Evolutionary conservation across 2,113 vertebrate genomes (phyloP).

Genomic region (Mormyrus iriodes): DNA sequence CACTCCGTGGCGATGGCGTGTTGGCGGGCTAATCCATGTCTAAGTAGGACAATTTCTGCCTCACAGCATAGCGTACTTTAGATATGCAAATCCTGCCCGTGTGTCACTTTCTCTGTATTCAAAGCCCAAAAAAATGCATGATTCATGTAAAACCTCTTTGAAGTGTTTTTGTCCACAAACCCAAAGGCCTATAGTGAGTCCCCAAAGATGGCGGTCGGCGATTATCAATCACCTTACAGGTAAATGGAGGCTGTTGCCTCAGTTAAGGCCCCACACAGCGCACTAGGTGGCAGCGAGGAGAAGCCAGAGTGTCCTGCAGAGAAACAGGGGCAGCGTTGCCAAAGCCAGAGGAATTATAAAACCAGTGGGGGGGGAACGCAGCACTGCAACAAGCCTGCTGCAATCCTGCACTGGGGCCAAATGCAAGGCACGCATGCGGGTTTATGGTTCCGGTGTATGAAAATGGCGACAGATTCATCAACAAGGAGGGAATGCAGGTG

Average conservation of each 20-base stretch:
- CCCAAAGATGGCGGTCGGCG: neutral
- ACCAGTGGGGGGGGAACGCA: neutral
- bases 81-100: neutral
- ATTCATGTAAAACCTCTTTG: neutral
- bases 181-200: too few relatives aligned
- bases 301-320: neutral
- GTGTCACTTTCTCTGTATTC: neutral
- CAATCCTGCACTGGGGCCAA: neutral
- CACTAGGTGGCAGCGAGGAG: neutral
- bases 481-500: neutral
- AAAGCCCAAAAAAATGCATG: neutral
- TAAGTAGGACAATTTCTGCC: neutral
- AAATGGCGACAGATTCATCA: neutral
- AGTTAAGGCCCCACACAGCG: neutral
- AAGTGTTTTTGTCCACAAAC: neutral
- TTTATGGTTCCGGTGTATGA: neutral
- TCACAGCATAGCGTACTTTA: neutral
- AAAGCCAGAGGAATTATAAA: neutral
- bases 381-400: neutral
- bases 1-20: neutral
- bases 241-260: neutral
- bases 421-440: neutral
- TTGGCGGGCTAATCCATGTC: too few relatives aligned
- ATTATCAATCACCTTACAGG: neutral
- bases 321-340: neutral